A percentile compares a stretch with the other conserved stretches of the same genome.
Evolutionary conservation across 2,113 vertebrate species (phyloP).

Genomic region (Myocastor coypus): DNA sequence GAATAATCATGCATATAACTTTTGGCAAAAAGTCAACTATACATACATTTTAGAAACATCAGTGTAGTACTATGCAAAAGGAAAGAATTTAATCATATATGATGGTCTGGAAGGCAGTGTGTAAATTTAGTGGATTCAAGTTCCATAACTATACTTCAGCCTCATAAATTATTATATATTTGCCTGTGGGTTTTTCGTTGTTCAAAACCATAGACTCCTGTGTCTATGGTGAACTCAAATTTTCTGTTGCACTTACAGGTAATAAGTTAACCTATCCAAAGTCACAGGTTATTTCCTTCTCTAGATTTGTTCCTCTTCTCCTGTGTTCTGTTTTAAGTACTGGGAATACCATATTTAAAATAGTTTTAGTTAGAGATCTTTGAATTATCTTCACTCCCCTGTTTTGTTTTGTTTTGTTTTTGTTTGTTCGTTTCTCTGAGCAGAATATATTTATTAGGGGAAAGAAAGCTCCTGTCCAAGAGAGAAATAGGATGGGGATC

Average conservation of each 20-base stretch:
- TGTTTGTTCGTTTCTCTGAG: too few relatives aligned
- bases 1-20: neutral
- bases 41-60: neutral
- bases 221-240: neutral
- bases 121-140: neutral
- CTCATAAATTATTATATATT: neutral
- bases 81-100: neutral
- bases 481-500: too few relatives aligned
- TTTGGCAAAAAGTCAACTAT: neutral
- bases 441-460: too few relatives aligned
- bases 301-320: neutral
- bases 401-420: neutral
- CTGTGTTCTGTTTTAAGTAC: neutral
- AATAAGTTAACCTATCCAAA: neutral
- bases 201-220: neutral
- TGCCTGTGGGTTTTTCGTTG: neutral
- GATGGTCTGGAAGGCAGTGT: neutral
- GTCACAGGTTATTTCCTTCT: neutral
- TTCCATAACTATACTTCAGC: neutral
- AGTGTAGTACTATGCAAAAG: neutral
- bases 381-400: neutral
- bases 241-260: neutral
- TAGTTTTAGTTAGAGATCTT: neutral
- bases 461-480: too few relatives aligned
- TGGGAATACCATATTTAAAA: neutral